Evolutionary conservation across 2,113 vertebrate species (phyloP).

Genomic region (Hymenochirus boettgeri): DNA sequence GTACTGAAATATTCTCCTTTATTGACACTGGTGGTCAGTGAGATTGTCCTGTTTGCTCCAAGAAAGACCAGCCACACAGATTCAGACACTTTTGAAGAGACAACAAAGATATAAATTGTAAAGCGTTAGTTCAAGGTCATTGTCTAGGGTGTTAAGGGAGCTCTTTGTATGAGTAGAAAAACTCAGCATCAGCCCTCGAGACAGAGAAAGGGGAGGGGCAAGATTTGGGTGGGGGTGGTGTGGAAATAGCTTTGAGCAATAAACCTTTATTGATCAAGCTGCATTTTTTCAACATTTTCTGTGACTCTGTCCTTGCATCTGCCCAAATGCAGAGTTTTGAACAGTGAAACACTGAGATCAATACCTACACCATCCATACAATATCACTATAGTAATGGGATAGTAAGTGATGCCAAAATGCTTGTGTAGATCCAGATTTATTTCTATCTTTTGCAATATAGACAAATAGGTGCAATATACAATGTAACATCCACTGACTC

Average conservation of each 20-base stretch:
- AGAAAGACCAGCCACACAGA: not conserved
- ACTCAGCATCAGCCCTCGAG: conserved; percentile 32
- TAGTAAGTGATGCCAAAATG: no score
- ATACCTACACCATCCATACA: no score
- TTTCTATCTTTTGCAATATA: no score
- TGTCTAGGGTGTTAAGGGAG: conserved; percentile 38
- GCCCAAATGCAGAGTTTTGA: no score
- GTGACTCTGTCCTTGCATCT: no score
- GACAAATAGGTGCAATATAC: no score
- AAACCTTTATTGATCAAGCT: conserved; percentile 42
- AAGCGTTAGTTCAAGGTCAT: conserved; percentile 40
- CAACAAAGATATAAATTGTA: conserved; percentile 42
- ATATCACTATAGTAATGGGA: no score
- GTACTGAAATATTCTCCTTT: conserved; percentile 2
- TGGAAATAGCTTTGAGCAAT: conserved; percentile 31
- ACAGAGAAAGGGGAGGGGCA: conserved; percentile 32
- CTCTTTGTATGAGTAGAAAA: conserved; percentile 34
- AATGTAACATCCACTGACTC: no score
- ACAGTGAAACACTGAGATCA: no score
- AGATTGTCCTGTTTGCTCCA: not conserved
- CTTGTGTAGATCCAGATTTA: no score
- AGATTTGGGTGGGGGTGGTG: not conserved
- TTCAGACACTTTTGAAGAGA: conserved; percentile 27
- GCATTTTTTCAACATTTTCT: conserved; percentile 12
- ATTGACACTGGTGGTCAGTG: not conserved